Evolutionary conservation across 2,888 invertebrate genomes (phyloP).

Genomic region (Strigamia maritima): DNA sequence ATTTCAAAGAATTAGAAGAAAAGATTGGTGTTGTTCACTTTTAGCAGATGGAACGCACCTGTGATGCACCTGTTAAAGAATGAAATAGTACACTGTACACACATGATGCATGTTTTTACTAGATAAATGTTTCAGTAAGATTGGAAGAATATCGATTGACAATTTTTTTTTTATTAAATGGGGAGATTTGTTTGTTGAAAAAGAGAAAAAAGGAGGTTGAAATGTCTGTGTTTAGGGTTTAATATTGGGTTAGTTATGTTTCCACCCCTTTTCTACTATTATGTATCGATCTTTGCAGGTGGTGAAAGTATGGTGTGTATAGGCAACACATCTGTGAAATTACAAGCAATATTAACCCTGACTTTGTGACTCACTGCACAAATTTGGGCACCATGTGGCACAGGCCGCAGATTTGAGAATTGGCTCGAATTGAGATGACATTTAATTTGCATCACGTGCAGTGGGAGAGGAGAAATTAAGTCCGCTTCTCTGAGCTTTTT

Average conservation of each 20-base stretch:
- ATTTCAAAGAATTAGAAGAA: neutral
- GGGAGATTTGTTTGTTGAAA: conserved; percentile 6
- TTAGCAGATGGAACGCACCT: conserved; percentile 5
- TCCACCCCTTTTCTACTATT: conserved; percentile 5
- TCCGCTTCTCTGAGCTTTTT: conserved; percentile 15
- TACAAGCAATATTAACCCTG: conserved; percentile 40
- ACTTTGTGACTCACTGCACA: conserved; percentile 39
- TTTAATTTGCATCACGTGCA: conserved; percentile 38
- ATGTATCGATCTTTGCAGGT: conserved; percentile 37
- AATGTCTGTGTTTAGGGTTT: neutral
- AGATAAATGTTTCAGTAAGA: neutral
- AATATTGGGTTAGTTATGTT: neutral
- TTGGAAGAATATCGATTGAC: neutral
- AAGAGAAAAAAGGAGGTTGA: neutral
- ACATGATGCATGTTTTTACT: neutral
- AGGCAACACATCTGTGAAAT: conserved; percentile 37
- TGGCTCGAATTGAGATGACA: conserved; percentile 37
- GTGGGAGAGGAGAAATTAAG: conserved; percentile 21
- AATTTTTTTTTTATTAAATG: neutral
- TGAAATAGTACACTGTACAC: neutral
- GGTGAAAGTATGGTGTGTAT: conserved; percentile 4
- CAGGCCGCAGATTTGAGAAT: conserved; percentile 23
- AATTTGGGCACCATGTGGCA: conserved; percentile 27
- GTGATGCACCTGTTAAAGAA: conserved; percentile 3
- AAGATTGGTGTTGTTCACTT: neutral